These are phyloP conservation scores for Myrmophylax atrothorax DNA, from an alignment of 2,113 vertebrate species.

Conservation along the genomic window DNA sequence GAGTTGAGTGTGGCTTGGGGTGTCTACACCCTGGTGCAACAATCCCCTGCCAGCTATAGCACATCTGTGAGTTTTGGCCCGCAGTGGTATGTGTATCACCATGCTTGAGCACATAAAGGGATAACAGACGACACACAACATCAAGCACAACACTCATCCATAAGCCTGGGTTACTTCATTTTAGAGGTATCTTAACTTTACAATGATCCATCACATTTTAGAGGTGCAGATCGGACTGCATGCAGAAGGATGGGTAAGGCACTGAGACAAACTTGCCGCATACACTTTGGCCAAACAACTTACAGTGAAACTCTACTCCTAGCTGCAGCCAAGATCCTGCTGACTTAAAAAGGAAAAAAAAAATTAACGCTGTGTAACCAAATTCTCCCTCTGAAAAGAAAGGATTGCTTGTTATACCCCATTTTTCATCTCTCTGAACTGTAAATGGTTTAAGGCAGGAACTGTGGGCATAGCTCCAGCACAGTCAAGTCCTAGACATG, in stretches of 20 bases:
- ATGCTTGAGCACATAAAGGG: rapidly evolving
- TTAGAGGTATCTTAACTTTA: not conserved
- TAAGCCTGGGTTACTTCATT: not conserved
- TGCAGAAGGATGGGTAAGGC: not conserved
- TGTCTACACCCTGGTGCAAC: not conserved
- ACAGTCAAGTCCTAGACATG: not conserved
- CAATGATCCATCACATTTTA: not conserved
- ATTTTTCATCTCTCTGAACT: not conserved
- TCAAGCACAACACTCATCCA: not conserved
- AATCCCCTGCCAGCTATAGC: not conserved
- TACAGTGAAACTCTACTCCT: not conserved
- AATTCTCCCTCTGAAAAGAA: not conserved
- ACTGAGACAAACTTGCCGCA: not conserved
- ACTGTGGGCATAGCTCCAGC: not conserved
- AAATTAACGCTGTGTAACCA: not conserved
- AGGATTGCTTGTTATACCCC: not conserved
- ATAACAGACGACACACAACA: not conserved
- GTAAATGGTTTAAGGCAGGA: not conserved
- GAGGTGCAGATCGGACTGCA: not conserved
- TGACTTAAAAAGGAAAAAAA: not conserved
- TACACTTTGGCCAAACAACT: not conserved
- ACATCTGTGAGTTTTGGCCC: not conserved
- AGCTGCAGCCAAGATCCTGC: not conserved
- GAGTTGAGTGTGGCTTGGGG: not conserved
- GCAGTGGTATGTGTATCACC: rapidly evolving